Evolutionary conservation across 2,888 invertebrate species (phyloP).

Genomic region (Noctua janthina): DNA sequence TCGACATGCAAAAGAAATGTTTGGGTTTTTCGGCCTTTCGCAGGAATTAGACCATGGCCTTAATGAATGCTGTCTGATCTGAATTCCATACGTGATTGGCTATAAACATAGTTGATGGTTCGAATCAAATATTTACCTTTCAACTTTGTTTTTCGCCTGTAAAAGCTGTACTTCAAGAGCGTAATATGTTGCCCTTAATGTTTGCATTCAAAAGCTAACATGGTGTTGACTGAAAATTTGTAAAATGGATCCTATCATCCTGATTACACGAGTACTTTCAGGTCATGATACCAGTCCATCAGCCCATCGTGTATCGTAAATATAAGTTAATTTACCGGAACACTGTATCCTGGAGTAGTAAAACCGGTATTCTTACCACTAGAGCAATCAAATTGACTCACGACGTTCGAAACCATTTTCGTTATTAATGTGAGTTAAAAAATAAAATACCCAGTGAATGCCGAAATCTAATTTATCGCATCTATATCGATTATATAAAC

Average conservation of each 20-base stretch:
- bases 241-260: too few species aligned
- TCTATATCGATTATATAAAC: constrained; percentile 67
- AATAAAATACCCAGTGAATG: constrained; percentile 56
- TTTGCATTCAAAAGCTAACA: neutral
- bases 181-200: neutral
- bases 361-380: constrained; percentile 22
- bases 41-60: constrained; percentile 41
- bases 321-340: constrained; percentile 15
- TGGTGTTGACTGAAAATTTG: neutral
- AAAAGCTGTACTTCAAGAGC: neutral
- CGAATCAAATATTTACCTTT: constrained; percentile 48
- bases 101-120: constrained; percentile 43
- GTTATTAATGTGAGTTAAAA: constrained; percentile 62
- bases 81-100: constrained; percentile 38
- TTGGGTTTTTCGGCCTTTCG: constrained; percentile 31
- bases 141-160: neutral
- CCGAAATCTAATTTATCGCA: constrained; percentile 61
- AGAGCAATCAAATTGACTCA: constrained; percentile 35
- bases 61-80: constrained; percentile 46
- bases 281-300: neutral
- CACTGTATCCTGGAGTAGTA: neutral
- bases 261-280: neutral
- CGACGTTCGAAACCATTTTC: constrained; percentile 27
- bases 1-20: constrained; percentile 5
- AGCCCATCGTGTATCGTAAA: constrained; percentile 7